Percentiles rank a stretch among this genome's conserved stretches.
These are phyloP conservation scores for Falco rusticolus DNA, from an alignment of 2,797 vertebrate species.

Conservation along the genomic window DNA sequence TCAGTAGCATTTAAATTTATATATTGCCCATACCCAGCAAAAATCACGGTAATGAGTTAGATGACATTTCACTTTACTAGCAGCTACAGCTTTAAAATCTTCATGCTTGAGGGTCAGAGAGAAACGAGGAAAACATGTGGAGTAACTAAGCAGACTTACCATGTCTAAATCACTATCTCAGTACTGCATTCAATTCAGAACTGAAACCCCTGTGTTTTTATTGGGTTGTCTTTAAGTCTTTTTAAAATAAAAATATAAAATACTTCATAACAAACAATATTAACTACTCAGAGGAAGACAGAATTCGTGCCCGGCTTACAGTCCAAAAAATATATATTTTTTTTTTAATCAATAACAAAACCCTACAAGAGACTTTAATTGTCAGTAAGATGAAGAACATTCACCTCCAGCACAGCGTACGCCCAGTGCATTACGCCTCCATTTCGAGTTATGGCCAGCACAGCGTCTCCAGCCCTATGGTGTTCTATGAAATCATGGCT, in stretches of 20 bases:
- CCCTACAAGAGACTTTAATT: background rate
- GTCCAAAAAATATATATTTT: no score
- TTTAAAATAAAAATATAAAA: background rate
- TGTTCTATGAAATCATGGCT: background rate
- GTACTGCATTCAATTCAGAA: background rate
- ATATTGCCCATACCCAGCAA: background rate
- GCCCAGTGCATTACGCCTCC: background rate
- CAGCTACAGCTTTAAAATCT: conserved; percentile 15
- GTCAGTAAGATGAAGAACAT: background rate
- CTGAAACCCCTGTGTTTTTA: background rate
- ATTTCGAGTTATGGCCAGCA: background rate
- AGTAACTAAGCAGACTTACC: background rate
- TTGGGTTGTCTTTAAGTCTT: background rate
- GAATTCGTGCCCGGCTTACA: background rate
- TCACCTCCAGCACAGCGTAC: background rate
- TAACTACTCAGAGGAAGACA: background rate
- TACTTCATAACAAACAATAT: background rate
- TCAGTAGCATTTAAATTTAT: conserved; percentile 24
- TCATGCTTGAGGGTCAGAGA: conserved; percentile 1
- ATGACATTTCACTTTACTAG: conserved; percentile 31
- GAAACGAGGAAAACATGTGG: background rate
- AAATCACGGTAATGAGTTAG: background rate
- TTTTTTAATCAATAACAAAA: background rate
- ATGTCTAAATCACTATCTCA: background rate
- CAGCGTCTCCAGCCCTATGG: background rate